Evolutionary conservation across 1,140 invertebrate species (phyloP).

Genomic region (Neuroterus valhalla): DNA sequence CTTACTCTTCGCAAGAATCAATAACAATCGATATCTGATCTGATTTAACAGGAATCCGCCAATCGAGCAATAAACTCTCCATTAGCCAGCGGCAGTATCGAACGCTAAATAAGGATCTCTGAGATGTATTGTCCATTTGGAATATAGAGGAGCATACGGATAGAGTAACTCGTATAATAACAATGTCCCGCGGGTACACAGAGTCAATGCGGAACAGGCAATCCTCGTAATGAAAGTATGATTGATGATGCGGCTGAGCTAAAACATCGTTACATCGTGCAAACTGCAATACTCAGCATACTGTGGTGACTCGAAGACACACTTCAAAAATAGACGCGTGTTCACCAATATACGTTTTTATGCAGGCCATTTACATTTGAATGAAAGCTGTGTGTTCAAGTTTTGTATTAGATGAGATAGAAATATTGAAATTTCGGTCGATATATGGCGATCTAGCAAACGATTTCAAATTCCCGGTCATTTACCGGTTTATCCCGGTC

Average conservation of each 20-base stretch:
- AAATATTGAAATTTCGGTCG: too few species aligned
- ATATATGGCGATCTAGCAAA: too few species aligned
- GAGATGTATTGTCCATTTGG: slow-evolving; percentile 49
- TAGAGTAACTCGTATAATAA: slow-evolving; percentile 64
- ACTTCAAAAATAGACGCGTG: background rate
- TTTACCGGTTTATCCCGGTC: too few species aligned
- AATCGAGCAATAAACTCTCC: slow-evolving; percentile 5
- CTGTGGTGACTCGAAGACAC: background rate
- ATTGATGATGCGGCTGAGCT: slow-evolving; percentile 70
- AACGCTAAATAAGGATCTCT: slow-evolving; percentile 45
- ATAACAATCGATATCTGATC: background rate
- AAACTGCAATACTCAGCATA: slow-evolving; percentile 36
- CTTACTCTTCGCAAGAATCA: background rate
- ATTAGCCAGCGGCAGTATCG: slow-evolving; percentile 46
- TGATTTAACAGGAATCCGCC: background rate
- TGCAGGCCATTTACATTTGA: background rate
- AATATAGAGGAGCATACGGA: slow-evolving; percentile 50
- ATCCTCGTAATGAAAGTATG: slow-evolving; percentile 75
- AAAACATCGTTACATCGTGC: slow-evolving; percentile 65
- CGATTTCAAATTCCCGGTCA: too few species aligned
- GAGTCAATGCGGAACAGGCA: slow-evolving; percentile 65
- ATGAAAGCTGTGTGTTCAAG: background rate
- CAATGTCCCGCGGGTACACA: slow-evolving; percentile 65
- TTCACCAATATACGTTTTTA: background rate
- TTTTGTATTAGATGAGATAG: too few species aligned